Evolutionary conservation across 2,797 vertebrate genomes (phyloP).

Genomic region (Sebastes diaconus): DNA sequence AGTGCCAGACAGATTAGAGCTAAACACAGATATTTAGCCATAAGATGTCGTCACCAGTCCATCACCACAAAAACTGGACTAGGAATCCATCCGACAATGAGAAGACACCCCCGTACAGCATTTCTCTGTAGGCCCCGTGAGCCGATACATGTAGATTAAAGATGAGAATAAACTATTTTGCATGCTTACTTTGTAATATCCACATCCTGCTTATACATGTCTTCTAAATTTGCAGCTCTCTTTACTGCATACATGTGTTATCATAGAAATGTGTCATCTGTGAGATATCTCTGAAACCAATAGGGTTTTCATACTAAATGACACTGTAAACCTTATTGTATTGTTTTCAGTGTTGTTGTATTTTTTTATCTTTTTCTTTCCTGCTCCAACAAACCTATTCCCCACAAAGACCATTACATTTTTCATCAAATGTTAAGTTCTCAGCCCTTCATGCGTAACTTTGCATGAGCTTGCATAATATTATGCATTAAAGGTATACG

Average conservation of each 20-base stretch:
- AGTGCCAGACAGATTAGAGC: slow-evolving; percentile 41
- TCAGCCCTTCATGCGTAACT: neutral
- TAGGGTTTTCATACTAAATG: neutral
- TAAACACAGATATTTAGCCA: slow-evolving; percentile 27
- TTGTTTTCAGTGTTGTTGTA: neutral
- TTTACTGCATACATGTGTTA: neutral
- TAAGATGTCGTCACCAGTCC: slow-evolving; percentile 8
- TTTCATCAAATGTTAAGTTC: neutral
- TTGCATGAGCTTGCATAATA: neutral
- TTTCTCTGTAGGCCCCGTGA: neutral
- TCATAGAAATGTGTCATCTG: neutral
- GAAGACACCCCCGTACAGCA: neutral
- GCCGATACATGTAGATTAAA: neutral
- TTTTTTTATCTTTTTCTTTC: neutral
- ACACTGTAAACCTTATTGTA: neutral
- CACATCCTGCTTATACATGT: neutral
- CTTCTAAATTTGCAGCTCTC: neutral
- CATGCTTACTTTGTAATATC: neutral
- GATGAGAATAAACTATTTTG: neutral
- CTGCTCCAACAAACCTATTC: neutral
- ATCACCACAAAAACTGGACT: slow-evolving; percentile 11
- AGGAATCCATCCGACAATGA: slow-evolving; percentile 3
- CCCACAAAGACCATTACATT: neutral
- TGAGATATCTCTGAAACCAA: neutral
- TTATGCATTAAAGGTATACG: neutral